Evolutionary conservation across 2,113 vertebrate species (phyloP).

Genomic region (Notarius quadriscutis): DNA sequence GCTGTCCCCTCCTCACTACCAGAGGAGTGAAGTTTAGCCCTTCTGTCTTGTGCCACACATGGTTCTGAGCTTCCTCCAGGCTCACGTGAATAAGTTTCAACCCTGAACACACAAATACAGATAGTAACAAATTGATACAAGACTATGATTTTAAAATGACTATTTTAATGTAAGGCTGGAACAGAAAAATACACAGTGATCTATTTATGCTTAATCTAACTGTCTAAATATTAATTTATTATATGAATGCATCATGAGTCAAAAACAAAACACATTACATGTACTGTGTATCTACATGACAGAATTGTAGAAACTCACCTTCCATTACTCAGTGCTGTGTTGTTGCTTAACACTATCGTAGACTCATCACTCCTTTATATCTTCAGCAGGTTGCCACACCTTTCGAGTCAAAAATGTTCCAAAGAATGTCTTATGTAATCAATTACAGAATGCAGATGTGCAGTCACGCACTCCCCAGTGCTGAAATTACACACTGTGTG

Average conservation of each 20-base stretch:
- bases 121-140: background rate
- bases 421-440: background rate
- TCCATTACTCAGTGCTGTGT: slow-evolving; percentile 58
- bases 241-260: background rate
- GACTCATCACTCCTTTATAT: background rate
- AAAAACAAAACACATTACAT: background rate
- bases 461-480: background rate
- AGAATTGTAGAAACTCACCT: slow-evolving; percentile 57
- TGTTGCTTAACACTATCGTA: background rate
- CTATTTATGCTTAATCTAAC: background rate
- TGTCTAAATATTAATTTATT: background rate
- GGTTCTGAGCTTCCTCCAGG: slow-evolving; percentile 62
- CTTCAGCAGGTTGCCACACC: slow-evolving; percentile 4
- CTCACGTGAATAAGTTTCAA: slow-evolving; percentile 54
- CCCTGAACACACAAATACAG: slow-evolving; percentile 49
- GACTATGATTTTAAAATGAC: background rate
- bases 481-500: background rate
- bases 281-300: background rate
- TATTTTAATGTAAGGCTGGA: background rate
- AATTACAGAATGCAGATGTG: background rate
- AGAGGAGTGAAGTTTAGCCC: slow-evolving; percentile 60
- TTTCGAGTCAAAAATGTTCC: background rate
- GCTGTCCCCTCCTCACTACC: slow-evolving; percentile 72
- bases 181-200: background rate
- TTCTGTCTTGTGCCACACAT: slow-evolving; percentile 60